Percentiles rank a stretch among this genome's conserved stretches.
phyloP scores from a whole-genome alignment of 2,888 invertebrate species.

The Rhorus exstirpatorius region DNA sequence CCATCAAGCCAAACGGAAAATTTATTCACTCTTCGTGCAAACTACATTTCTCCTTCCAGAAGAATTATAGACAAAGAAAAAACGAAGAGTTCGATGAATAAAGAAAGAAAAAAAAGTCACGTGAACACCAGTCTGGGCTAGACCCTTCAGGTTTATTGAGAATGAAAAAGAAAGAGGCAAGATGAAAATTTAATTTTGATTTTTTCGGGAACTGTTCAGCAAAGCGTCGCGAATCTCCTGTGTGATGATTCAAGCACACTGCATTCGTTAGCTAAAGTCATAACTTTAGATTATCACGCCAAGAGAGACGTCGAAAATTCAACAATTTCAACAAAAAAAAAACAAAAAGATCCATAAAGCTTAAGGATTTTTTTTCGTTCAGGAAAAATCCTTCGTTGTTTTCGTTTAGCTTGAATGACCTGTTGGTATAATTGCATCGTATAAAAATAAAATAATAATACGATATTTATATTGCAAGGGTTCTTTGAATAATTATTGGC shows the following conservation, averaged over 20 bases:
- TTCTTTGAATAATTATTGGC: constrained; percentile 21
- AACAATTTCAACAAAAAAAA: too few relatives aligned
- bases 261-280: constrained; percentile 1
- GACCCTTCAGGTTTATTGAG: constrained; percentile 29
- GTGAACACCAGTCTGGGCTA: not conserved
- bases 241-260: constrained; percentile 11
- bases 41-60: not conserved
- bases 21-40: constrained; percentile 29
- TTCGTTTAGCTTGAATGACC: too few relatives aligned
- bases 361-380: too few relatives aligned
- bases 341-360: too few relatives aligned
- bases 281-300: constrained; percentile 17
- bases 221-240: constrained; percentile 20
- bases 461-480: not conserved
- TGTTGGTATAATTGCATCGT: not conserved
- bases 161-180: constrained; percentile 17
- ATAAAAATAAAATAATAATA: not conserved
- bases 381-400: too few relatives aligned
- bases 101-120: not conserved
- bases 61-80: not conserved
- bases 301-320: too few relatives aligned
- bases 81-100: not conserved
- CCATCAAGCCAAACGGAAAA: constrained; percentile 13
- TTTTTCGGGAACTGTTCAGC: constrained; percentile 36
- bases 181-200: constrained; percentile 61